Percentiles rank a stretch among this genome's conserved stretches.
These are phyloP conservation scores for Bombus cullumanus DNA, from an alignment of 1,140 invertebrate species.

Conservation along the genomic window DNA sequence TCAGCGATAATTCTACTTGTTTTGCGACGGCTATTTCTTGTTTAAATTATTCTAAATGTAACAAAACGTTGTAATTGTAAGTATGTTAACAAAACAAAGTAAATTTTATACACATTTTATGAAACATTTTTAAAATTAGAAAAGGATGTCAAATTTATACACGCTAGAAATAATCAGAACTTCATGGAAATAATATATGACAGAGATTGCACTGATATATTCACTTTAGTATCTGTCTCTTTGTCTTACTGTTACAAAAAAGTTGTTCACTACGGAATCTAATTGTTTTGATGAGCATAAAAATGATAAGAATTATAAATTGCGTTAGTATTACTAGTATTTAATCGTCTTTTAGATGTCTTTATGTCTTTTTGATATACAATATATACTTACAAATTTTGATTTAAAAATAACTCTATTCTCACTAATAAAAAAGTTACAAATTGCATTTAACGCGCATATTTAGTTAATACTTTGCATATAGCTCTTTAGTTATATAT, in stretches of 20 bases:
- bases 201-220: conserved; percentile 52
- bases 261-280: conserved; percentile 7
- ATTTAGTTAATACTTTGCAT: not conserved
- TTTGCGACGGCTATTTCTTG: conserved; percentile 78
- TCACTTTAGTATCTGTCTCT: conserved; percentile 35
- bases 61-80: conserved; percentile 59
- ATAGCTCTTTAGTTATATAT: not conserved
- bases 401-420: conserved; percentile 10
- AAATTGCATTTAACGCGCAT: conserved; percentile 38
- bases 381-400: not conserved
- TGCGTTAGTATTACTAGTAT: not conserved
- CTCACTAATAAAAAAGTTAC: conserved; percentile 4
- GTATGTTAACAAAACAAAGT: conserved; percentile 58
- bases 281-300: not conserved
- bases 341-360: conserved; percentile 17
- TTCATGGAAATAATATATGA: conserved; percentile 46
- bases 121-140: conserved; percentile 63
- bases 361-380: conserved; percentile 13
- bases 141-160: conserved; percentile 51
- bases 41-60: conserved; percentile 68
- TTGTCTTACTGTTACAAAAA: conserved; percentile 18
- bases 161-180: conserved; percentile 39
- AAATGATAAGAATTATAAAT: not conserved
- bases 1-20: conserved; percentile 78
- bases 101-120: conserved; percentile 72